phyloP scores from a whole-genome alignment of 2,113 vertebrate species.

The Lampris incognitus region DNA sequence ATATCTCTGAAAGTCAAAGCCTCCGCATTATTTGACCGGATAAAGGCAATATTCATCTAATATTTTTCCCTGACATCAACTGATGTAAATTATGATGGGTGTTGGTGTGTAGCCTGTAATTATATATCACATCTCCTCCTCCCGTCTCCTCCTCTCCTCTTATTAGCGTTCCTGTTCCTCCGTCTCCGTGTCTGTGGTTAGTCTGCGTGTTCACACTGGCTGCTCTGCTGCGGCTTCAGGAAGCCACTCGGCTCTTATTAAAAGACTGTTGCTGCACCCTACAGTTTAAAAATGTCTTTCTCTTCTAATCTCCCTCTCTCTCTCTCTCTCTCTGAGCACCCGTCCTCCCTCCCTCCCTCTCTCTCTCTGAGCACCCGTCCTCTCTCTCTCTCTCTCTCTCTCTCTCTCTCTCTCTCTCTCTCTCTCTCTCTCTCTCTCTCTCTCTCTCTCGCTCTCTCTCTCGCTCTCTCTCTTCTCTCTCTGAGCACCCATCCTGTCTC shows the following conservation, averaged over 20 bases:
- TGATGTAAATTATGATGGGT: slow-evolving; percentile 70
- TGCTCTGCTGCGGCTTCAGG: slow-evolving; percentile 31
- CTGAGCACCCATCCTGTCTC: too few species aligned
- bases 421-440: background rate
- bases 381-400: slow-evolving; percentile 23
- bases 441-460: background rate
- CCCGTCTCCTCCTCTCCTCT: slow-evolving; percentile 33
- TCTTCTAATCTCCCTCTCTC: slow-evolving; percentile 75
- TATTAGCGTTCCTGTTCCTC: slow-evolving; percentile 36
- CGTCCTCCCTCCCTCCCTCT: background rate
- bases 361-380: background rate
- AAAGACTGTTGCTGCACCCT: slow-evolving; percentile 99
- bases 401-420: slow-evolving; percentile 13
- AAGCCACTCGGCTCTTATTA: slow-evolving; percentile 76
- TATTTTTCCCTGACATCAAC: slow-evolving; percentile 68
- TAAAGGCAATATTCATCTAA: slow-evolving; percentile 67
- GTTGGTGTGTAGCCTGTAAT: slow-evolving; percentile 77
- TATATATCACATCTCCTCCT: slow-evolving; percentile 50
- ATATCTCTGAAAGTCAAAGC: slow-evolving; percentile 17
- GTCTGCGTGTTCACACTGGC: background rate
- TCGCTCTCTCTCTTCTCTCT: background rate
- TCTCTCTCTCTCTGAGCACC: slow-evolving; percentile 63
- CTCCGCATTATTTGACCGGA: slow-evolving; percentile 36
- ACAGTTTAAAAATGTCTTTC: slow-evolving; percentile 93
- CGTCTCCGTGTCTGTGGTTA: slow-evolving; percentile 25